Evolutionary conservation across 2,113 vertebrate genomes (phyloP), one percentile per base, ranked within the genome.

Genomic region (Coptodon rendalli): DNA sequence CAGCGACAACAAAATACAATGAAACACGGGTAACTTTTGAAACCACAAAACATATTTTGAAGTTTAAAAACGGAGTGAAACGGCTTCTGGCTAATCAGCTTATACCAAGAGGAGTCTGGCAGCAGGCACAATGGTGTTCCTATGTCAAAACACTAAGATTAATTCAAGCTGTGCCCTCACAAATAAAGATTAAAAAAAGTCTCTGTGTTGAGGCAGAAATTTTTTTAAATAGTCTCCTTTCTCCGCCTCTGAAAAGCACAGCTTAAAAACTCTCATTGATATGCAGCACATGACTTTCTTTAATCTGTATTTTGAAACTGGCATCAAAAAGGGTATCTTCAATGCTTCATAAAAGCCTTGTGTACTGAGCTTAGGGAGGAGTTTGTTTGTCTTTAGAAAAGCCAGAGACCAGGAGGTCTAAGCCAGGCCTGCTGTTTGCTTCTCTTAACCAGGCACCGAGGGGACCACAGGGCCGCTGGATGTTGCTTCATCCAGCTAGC

Each of bases 271-370:
- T 29, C 38, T 76, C 81, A 92, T 93, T 95, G 89, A 90, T 89
- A 94, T 93, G 89, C 93, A 86, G 80, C 81, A 5, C 91, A 89
- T 89, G 91, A 93, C 89, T 92, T 36, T 90, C 86, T 91, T 91
- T 94, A 92, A 94, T 94, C 92, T 91, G 86, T 71, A 81, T 88
- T 93, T 94, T 92, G 76, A 93, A 92, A 89, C 83, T 90, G 91
- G 78, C 68, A 85, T 87, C 52, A 88, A 80, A 91, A 66, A 73
- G 71, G 84, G 31, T 24, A 82, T 86, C 83, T 83, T 91, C 87
- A 63, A 40, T 76, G 87, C 54, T 40, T 87, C 89, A 87, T 81
- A 68, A 89, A 90, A 86, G 86, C 84, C 79, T 29, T 85, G 71
- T 89, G 86, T 56, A 52, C 53, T 3, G 52, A 82, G 89, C 71